Percentiles rank a stretch among this genome's conserved stretches.
These are phyloP conservation scores for Diacarnus erythraeanus DNA, from an alignment of 37 sponge, comb jelly and placozoan species.

Conservation along the genomic window DNA sequence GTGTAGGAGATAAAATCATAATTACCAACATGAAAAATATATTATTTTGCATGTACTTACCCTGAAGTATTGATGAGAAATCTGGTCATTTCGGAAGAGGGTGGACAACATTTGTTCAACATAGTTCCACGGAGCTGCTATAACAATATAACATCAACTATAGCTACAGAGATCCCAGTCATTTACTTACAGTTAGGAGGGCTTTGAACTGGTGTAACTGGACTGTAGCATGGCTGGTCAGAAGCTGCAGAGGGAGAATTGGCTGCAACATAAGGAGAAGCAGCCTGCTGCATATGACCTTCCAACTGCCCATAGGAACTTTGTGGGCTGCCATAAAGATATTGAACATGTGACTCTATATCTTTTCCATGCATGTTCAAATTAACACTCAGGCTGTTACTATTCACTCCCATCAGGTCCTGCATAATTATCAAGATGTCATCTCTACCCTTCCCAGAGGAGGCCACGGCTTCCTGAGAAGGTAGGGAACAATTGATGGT, in stretches of 20 bases:
- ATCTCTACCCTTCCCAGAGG: not conserved
- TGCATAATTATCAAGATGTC: slow-evolving; percentile 14
- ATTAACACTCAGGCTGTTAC: not conserved
- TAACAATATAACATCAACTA: not conserved
- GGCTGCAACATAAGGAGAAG: slow-evolving; percentile 6
- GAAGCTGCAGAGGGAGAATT: slow-evolving; percentile 8
- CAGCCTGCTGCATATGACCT: not conserved
- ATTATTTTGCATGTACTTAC: not conserved
- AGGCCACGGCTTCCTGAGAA: not conserved
- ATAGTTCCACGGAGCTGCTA: not conserved
- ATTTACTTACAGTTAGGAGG: not conserved
- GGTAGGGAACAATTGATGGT: too few species aligned
- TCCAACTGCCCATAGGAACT: not conserved
- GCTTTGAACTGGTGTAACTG: slow-evolving; percentile 10
- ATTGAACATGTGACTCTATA: not conserved
- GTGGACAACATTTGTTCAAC: slow-evolving; percentile 9
- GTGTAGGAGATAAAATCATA: too few species aligned
- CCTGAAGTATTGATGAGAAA: not conserved
- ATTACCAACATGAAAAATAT: not conserved
- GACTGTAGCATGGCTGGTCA: slow-evolving; percentile 18
- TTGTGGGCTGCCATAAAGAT: too few species aligned
- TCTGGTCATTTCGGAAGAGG: slow-evolving; percentile 7
- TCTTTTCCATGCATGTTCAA: not conserved
- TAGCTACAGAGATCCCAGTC: not conserved
- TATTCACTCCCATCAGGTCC: slow-evolving; percentile 1